Percentiles rank a stretch among this genome's conserved stretches.
Evolutionary conservation across 1,140 invertebrate species (phyloP).

Genomic region (Drosophila oshimai): DNA sequence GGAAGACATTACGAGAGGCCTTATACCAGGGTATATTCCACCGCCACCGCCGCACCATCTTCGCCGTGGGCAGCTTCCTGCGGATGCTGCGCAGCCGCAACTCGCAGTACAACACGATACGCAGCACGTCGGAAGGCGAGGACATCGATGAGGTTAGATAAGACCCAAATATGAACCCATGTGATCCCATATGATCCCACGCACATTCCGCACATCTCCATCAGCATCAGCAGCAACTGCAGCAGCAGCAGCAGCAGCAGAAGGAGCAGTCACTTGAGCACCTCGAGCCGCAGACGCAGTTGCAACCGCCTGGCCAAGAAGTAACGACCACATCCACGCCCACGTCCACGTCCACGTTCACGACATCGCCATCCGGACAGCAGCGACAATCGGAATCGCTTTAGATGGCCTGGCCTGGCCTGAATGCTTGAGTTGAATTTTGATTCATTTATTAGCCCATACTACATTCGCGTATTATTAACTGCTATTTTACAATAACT

Average conservation of each 20-base stretch:
- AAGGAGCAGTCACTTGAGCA: background rate
- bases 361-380: conserved; percentile 15
- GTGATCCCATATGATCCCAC: conserved; percentile 26
- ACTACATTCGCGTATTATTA: background rate
- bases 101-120: conserved; percentile 91
- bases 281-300: background rate
- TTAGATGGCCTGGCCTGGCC: conserved; percentile 9
- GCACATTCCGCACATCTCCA: conserved; percentile 31
- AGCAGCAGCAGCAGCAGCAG: background rate
- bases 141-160: conserved; percentile 83
- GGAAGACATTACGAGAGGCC: conserved; percentile 86
- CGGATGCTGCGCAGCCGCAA: conserved; percentile 91
- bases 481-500: conserved; percentile 9
- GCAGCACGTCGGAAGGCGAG: conserved; percentile 82
- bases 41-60: conserved; percentile 90
- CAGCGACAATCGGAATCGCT: conserved; percentile 46
- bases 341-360: conserved; percentile 11
- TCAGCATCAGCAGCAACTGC: conserved; percentile 19
- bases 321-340: conserved; percentile 19
- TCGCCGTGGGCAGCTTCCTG: conserved; percentile 90
- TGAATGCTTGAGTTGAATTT: conserved; percentile 10
- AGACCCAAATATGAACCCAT: conserved; percentile 35
- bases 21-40: conserved; percentile 92
- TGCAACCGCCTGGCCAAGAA: conserved; percentile 3
- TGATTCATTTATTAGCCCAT: conserved; percentile 5